These are phyloP conservation scores for Ceratothoa steindachneri DNA, from an alignment of 2,888 invertebrate genomes.

Conservation along the genomic window DNA sequence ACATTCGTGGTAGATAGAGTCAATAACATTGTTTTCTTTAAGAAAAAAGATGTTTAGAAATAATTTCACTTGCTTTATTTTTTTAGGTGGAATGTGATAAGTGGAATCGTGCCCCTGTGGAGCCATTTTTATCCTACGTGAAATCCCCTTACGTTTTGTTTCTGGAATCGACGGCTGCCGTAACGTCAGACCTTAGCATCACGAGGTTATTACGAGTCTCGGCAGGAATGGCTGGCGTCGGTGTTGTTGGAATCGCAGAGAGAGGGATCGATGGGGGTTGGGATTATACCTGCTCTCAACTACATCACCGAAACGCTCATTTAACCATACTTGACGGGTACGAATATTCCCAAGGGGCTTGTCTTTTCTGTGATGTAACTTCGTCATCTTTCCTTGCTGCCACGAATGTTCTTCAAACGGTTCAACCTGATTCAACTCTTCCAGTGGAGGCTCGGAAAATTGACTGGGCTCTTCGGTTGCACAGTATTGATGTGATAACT, in stretches of 20 bases:
- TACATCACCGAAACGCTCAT: conserved; percentile 23
- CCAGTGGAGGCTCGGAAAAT: conserved; percentile 21
- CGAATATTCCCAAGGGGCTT: conserved; percentile 31
- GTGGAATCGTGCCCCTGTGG: conserved; percentile 16
- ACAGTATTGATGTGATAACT: conserved; percentile 25
- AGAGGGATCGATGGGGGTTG: conserved; percentile 37
- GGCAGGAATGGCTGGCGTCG: conserved; percentile 24
- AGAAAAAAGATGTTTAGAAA: too few relatives aligned
- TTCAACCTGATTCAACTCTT: conserved; percentile 25
- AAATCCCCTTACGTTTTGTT: conserved; percentile 33
- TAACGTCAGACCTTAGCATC: conserved; percentile 33
- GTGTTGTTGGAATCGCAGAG: conserved; percentile 34
- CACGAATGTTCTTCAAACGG: conserved; percentile 24
- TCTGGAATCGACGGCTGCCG: conserved; percentile 27
- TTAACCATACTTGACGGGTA: conserved; percentile 31
- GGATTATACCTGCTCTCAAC: conserved; percentile 34
- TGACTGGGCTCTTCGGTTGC: conserved; percentile 36
- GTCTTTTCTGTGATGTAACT: conserved; percentile 41
- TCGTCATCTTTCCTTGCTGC: conserved; percentile 30
- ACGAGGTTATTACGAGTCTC: conserved; percentile 23
- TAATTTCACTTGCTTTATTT: too few relatives aligned
- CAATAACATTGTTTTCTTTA: too few relatives aligned
- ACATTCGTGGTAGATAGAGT: too few relatives aligned
- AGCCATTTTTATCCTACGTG: conserved; percentile 4
- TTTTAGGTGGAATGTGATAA: conserved; percentile 2